Conservation (phyloP, 2,888 invertebrate species). For the Melinopterus prodromus region DNA sequence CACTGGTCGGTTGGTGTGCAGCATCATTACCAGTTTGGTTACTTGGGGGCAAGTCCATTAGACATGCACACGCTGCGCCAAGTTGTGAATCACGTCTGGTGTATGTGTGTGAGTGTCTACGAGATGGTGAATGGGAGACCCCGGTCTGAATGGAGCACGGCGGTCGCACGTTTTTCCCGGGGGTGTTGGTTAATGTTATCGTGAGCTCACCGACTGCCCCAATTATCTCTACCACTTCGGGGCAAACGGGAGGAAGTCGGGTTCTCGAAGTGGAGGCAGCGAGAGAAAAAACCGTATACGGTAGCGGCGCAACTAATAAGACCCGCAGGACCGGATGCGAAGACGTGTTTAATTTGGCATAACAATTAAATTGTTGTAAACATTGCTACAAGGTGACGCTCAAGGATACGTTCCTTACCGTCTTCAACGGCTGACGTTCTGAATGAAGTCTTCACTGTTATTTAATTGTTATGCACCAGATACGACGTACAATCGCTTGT, state of each 20-base stretch:
- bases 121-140: neutral
- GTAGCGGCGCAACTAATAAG: neutral
- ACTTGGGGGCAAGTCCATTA: neutral
- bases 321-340: neutral
- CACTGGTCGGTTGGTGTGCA: neutral
- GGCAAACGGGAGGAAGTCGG: neutral
- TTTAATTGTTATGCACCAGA: constrained; percentile 38
- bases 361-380: constrained; percentile 4
- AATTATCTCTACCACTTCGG: neutral
- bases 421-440: neutral
- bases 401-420: neutral
- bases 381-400: neutral
- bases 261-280: neutral
- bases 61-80: constrained; percentile 4
- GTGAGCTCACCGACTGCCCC: neutral
- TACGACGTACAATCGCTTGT: neutral
- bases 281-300: neutral
- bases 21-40: constrained; percentile 4
- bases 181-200: constrained; percentile 4
- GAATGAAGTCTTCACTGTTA: constrained; percentile 28
- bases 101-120: neutral
- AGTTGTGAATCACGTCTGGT: neutral
- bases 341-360: neutral
- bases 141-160: neutral
- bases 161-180: neutral